Percentiles rank a stretch among this genome's conserved stretches.
These are phyloP conservation scores for Adineta ricciae DNA, from an alignment of 2,888 invertebrate genomes.

Conservation along the genomic window DNA sequence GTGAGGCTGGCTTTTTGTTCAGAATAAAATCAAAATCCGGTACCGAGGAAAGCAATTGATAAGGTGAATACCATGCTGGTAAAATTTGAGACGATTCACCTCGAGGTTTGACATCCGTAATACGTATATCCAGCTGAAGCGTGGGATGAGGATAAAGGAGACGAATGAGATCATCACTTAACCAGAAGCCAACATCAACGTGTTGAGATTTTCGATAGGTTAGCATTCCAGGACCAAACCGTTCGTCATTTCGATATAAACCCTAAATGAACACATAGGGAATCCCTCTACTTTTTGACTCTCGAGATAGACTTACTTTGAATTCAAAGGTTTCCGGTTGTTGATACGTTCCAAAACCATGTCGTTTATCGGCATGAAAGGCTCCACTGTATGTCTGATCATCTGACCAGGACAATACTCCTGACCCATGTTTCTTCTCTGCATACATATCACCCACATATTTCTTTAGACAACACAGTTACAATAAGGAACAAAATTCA, in stretches of 20 bases:
- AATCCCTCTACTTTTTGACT: neutral
- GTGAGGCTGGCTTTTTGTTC: neutral
- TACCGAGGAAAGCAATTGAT: neutral
- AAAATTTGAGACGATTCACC: neutral
- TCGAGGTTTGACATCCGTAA: neutral
- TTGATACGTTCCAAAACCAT: conserved; percentile 45
- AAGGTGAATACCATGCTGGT: neutral
- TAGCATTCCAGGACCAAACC: conserved; percentile 47
- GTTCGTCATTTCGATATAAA: conserved; percentile 45
- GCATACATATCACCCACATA: conserved; percentile 45
- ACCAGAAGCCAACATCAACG: conserved; percentile 49
- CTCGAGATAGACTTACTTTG: conserved; percentile 39
- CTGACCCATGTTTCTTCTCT: conserved; percentile 47
- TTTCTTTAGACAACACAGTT: conserved; percentile 36
- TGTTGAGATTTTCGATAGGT: conserved; percentile 41
- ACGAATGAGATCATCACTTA: conserved; percentile 43
- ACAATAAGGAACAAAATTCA: neutral
- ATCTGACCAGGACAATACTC: conserved; percentile 46
- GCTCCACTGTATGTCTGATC: conserved; percentile 42
- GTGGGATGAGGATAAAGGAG: conserved; percentile 36
- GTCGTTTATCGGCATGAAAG: conserved; percentile 48
- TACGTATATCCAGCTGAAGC: neutral
- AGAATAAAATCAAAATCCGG: neutral
- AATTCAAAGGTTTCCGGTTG: conserved; percentile 44
- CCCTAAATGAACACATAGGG: conserved; percentile 41